phyloP scores from a whole-genome alignment of 2,888 invertebrate genomes.

The Galeopsomyia nigrocyanea region DNA sequence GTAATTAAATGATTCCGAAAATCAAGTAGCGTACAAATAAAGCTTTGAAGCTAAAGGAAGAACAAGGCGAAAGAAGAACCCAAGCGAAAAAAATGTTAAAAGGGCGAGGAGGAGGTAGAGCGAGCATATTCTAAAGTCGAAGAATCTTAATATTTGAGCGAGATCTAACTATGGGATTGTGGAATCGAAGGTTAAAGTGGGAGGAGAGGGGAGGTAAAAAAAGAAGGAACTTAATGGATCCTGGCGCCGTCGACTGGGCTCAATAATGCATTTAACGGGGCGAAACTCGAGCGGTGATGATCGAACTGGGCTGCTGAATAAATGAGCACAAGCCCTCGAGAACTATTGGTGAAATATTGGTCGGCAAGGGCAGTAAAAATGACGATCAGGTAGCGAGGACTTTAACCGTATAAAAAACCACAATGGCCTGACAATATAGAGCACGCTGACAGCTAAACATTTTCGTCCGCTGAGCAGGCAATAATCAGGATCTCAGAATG shows the following conservation, averaged over 20 bases:
- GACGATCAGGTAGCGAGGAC: too few relatives aligned
- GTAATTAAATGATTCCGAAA: background rate
- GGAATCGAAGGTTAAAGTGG: too few relatives aligned
- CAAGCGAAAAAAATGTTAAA: background rate
- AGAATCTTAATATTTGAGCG: background rate
- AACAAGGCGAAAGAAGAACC: background rate
- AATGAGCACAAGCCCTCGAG: background rate
- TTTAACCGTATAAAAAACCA: too few relatives aligned
- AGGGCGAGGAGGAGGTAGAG: background rate
- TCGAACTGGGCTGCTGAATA: too few relatives aligned
- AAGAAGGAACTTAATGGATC: background rate
- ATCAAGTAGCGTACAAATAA: background rate
- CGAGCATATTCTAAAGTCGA: background rate
- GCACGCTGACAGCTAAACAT: too few relatives aligned
- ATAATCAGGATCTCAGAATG: too few relatives aligned
- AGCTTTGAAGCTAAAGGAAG: background rate
- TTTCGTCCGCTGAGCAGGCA: too few relatives aligned
- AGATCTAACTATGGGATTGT: background rate
- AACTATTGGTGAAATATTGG: background rate
- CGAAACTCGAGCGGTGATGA: background rate
- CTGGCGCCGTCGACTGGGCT: background rate
- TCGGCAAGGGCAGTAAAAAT: background rate
- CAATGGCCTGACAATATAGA: too few relatives aligned
- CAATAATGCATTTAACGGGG: background rate
- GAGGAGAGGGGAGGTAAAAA: too few relatives aligned